phyloP scores from a whole-genome alignment of 1,140 invertebrate species.

The Lepidotrigona ventralis region DNA sequence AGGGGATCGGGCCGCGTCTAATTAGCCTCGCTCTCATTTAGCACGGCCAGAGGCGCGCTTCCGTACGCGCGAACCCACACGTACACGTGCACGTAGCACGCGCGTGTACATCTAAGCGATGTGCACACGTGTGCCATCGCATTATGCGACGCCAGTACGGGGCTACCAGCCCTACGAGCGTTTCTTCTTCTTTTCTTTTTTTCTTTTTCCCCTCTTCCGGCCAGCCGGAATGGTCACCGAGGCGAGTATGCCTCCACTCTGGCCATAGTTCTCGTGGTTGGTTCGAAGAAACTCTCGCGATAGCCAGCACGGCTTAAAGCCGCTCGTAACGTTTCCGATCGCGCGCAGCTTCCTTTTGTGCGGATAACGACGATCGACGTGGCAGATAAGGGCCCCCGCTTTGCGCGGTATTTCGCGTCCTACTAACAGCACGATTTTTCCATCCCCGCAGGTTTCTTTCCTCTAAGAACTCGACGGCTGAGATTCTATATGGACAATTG shows the following conservation, averaged over 20 bases:
- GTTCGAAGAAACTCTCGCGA: constrained; percentile 1
- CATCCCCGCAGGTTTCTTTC: too few relatives aligned
- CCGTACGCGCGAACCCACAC: constrained; percentile 25
- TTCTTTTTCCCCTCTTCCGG: constrained; percentile 8
- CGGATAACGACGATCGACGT: constrained; percentile 52
- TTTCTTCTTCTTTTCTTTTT: neutral
- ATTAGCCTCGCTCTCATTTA: constrained; percentile 53
- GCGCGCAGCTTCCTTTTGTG: constrained; percentile 42
- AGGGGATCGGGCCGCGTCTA: constrained; percentile 43
- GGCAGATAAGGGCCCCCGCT: constrained; percentile 42
- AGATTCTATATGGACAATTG: constrained; percentile 23
- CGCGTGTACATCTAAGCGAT: neutral
- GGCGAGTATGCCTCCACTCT: neutral
- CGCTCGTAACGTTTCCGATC: constrained; percentile 24
- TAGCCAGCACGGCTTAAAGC: constrained; percentile 11
- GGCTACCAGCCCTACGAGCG: neutral
- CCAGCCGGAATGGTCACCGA: constrained; percentile 10
- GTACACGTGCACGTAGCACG: neutral
- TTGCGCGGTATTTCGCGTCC: neutral
- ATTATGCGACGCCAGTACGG: constrained; percentile 17
- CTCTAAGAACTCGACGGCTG: neutral
- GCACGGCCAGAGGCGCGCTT: constrained; percentile 21
- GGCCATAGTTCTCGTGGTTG: constrained; percentile 35
- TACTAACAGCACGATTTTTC: neutral
- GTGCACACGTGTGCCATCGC: constrained; percentile 22